phyloP scores from a whole-genome alignment of 2,888 invertebrate genomes.

The Cantharis lateralis region DNA sequence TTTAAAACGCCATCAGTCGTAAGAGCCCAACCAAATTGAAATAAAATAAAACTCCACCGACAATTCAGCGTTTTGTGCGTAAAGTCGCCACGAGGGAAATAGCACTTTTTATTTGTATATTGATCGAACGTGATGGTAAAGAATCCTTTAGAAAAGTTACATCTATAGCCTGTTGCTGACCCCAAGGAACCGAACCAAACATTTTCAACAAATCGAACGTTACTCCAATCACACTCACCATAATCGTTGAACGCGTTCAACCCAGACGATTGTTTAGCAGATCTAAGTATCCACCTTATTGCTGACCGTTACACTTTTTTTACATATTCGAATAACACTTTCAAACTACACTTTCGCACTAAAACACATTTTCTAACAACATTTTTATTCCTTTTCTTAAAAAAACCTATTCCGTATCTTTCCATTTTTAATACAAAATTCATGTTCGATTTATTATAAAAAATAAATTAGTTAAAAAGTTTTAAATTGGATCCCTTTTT shows the following conservation, averaged over 20 bases:
- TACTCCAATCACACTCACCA: constrained; percentile 11
- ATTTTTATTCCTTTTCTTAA: not conserved
- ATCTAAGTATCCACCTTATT: constrained; percentile 1
- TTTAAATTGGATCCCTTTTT: not conserved
- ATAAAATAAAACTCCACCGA: constrained; percentile 20
- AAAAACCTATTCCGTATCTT: not conserved
- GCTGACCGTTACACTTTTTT: not conserved
- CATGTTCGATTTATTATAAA: not conserved
- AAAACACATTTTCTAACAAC: not conserved
- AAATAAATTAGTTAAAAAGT: not conserved
- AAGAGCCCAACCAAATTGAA: constrained; percentile 19
- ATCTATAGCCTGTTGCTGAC: constrained; percentile 15
- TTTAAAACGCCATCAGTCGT: not conserved
- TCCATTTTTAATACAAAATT: not conserved
- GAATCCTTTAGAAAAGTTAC: constrained; percentile 6
- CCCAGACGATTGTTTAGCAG: constrained; percentile 10
- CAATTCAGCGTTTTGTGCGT: constrained; percentile 16
- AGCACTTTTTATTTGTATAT: constrained; percentile 28
- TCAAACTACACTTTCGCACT: not conserved
- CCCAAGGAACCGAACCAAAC: constrained; percentile 13
- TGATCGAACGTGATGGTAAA: constrained; percentile 13
- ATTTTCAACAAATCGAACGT: constrained; percentile 13
- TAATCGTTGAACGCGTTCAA: constrained; percentile 14
- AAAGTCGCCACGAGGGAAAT: constrained; percentile 23
- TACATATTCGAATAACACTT: not conserved